Evolutionary conservation across 2,113 vertebrate species (phyloP).

Genomic region (Boulengeromyrus knoepffleri): DNA sequence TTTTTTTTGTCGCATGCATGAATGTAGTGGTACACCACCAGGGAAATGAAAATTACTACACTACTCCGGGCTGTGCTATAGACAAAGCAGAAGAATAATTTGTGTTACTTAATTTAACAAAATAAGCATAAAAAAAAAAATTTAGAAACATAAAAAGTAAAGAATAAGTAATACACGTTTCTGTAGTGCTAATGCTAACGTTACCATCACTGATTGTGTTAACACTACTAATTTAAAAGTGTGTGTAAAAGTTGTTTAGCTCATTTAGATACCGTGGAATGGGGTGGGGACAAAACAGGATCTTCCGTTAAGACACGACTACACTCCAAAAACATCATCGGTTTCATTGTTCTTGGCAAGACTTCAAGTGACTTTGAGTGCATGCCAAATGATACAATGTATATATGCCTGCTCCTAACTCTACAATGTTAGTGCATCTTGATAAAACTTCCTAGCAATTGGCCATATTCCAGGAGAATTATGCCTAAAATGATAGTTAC

Average conservation of each 20-base stretch:
- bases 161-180: not conserved
- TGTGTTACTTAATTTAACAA: not conserved
- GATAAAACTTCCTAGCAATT: not conserved
- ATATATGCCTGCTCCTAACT: not conserved
- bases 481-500: not conserved
- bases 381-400: not conserved
- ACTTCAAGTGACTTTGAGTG: not conserved
- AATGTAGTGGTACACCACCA: not conserved
- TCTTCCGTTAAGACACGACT: not conserved
- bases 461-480: not conserved
- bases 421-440: not conserved
- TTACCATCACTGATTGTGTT: not conserved
- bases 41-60: not conserved
- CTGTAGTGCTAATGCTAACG: not conserved
- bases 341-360: slow-evolving; percentile 8
- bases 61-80: not conserved
- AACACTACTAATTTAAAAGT: not conserved
- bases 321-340: not conserved
- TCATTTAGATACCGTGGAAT: not conserved
- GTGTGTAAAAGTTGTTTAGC: not conserved
- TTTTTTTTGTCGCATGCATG: not conserved
- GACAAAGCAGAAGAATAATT: not conserved
- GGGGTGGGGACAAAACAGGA: not conserved
- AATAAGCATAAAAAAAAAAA: not conserved
- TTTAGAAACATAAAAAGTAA: not conserved